Percentiles rank a stretch among this genome's conserved stretches.
phyloP scores from a whole-genome alignment of 2,888 invertebrate genomes.

The Gryllus longicercus region DNA sequence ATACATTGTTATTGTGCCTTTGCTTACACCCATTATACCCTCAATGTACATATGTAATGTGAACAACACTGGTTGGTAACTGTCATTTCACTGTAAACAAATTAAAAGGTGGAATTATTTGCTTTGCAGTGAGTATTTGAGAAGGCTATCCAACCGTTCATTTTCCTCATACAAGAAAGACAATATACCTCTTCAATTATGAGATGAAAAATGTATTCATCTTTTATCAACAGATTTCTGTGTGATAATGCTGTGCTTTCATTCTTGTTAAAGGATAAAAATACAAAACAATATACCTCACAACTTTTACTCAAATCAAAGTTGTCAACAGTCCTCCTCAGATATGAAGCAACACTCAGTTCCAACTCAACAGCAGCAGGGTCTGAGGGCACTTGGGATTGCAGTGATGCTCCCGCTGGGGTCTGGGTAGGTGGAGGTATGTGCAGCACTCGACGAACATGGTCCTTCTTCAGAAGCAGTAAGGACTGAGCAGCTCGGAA shows the following conservation, averaged over 20 bases:
- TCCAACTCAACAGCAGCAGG: constrained; percentile 53
- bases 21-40: no score
- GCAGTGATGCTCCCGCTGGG: constrained; percentile 46
- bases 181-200: no score
- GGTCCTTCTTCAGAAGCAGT: constrained; percentile 68
- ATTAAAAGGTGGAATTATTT: not conserved
- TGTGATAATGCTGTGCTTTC: not conserved
- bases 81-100: no score
- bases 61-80: no score
- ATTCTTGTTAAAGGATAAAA: no score
- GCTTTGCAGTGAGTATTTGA: not conserved
- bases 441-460: constrained; percentile 64
- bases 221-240: not conserved
- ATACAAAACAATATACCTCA: constrained; percentile 45
- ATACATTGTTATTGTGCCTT: no score
- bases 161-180: no score
- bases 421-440: constrained; percentile 45
- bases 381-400: constrained; percentile 44
- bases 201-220: not conserved
- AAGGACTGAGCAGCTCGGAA: constrained; percentile 69
- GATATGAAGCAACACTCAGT: constrained; percentile 59
- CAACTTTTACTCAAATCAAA: constrained; percentile 55
- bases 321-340: constrained; percentile 66
- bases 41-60: no score
- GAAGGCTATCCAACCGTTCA: no score